phyloP scores from a whole-genome alignment of 2,888 invertebrate species.

The Microplitis manilae region DNA sequence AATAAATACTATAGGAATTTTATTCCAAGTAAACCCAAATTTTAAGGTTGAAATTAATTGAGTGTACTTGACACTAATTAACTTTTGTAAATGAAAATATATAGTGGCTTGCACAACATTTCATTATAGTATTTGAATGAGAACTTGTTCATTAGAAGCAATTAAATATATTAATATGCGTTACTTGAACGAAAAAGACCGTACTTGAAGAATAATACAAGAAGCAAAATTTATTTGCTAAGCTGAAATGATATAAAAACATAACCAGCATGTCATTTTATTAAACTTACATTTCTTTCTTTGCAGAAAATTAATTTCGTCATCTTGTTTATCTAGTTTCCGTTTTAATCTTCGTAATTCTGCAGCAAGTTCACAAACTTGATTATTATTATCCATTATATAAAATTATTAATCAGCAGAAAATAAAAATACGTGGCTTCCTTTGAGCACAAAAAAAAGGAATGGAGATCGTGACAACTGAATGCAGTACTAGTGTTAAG shows the following conservation, averaged over 20 bases:
- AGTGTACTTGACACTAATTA: constrained; percentile 10
- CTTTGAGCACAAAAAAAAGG: constrained; percentile 8
- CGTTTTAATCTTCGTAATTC: constrained; percentile 2
- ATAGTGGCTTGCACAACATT: constrained; percentile 4
- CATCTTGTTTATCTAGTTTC: neutral
- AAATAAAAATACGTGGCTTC: constrained; percentile 1
- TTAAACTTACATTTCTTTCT: neutral
- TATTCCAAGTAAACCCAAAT: neutral
- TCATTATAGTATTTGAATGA: constrained; percentile 6
- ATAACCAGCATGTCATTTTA: neutral
- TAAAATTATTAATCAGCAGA: constrained; percentile 5
- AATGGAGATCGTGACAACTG: constrained; percentile 6
- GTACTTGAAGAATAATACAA: neutral
- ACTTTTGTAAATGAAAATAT: constrained; percentile 9
- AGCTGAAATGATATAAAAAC: neutral
- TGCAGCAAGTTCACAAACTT: neutral
- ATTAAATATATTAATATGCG: constrained; percentile 3
- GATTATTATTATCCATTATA: neutral
- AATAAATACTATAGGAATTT: constrained; percentile 9
- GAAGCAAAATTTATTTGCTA: too few relatives aligned
- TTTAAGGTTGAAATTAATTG: constrained; percentile 2
- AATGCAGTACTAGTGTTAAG: neutral
- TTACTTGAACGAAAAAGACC: neutral
- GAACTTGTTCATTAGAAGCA: constrained; percentile 9
- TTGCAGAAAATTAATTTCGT: neutral